Evolutionary conservation across 2,888 invertebrate genomes (phyloP).

Genomic region (Aphidoletes aphidimyza): DNA sequence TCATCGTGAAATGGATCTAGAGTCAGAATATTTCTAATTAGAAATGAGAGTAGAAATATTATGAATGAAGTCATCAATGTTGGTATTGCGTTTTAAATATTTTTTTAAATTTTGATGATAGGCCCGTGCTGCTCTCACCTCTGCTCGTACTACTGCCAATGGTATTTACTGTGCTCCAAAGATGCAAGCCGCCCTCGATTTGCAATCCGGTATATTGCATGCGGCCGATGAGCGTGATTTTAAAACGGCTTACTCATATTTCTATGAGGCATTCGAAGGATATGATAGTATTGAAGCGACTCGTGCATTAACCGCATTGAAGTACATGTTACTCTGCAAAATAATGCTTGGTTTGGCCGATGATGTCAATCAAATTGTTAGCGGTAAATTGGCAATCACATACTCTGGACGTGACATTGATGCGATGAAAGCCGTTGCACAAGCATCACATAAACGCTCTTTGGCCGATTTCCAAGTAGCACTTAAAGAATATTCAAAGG

Average conservation of each 20-base stretch:
- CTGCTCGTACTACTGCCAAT: constrained; percentile 99
- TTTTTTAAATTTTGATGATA: constrained; percentile 38
- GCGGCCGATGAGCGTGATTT: constrained; percentile 99
- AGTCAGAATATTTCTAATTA: no score
- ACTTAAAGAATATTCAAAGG: constrained; percentile 84
- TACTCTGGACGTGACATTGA: constrained; percentile 96
- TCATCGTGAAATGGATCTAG: no score
- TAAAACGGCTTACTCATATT: constrained; percentile 99
- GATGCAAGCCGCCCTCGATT: constrained; percentile 96
- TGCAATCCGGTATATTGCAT: constrained; percentile 97
- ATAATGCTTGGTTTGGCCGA: constrained; percentile 98
- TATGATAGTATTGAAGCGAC: constrained; percentile 94
- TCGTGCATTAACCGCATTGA: constrained; percentile 93
- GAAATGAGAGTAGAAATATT: neutral
- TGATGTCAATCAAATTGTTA: constrained; percentile 93
- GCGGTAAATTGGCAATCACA: constrained; percentile 96
- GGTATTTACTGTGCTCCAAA: constrained; percentile 99
- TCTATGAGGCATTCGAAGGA: constrained; percentile 99
- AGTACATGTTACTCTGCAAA: constrained; percentile 99
- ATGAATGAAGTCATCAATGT: no score
- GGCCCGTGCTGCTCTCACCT: constrained; percentile 95
- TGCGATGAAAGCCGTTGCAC: constrained; percentile 97
- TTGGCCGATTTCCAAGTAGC: constrained; percentile 95
- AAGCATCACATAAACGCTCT: constrained; percentile 95
- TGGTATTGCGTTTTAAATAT: no score